These are phyloP conservation scores for Stictocephala bisonia DNA, from an alignment of 2,888 invertebrate species.

Conservation along the genomic window DNA sequence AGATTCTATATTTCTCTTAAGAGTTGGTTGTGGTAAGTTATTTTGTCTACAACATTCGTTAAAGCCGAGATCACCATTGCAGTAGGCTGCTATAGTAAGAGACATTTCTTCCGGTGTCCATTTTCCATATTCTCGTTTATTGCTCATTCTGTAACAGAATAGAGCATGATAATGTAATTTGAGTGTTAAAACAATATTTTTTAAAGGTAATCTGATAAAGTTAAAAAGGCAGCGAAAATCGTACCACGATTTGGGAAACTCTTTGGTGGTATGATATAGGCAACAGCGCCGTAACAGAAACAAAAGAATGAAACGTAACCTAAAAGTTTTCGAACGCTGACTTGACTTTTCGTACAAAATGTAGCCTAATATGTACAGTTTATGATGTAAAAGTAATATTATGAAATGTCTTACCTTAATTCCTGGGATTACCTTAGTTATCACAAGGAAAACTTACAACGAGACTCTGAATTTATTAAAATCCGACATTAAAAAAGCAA, in stretches of 20 bases:
- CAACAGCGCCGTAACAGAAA: slow-evolving; percentile 5
- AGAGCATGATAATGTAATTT: not conserved
- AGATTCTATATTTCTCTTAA: not conserved
- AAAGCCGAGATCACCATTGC: slow-evolving; percentile 33
- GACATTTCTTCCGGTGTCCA: slow-evolving; percentile 32
- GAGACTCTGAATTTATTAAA: too few species aligned
- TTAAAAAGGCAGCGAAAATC: too few species aligned
- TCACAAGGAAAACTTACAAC: too few species aligned
- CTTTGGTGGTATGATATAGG: slow-evolving; percentile 22
- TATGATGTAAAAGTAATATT: too few species aligned
- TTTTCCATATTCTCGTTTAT: slow-evolving; percentile 24
- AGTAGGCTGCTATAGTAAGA: not conserved
- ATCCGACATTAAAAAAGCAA: too few species aligned
- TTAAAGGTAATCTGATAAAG: not conserved
- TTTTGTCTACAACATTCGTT: slow-evolving; percentile 34
- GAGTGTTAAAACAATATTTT: not conserved
- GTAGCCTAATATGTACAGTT: too few species aligned
- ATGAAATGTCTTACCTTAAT: too few species aligned
- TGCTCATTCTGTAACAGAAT: slow-evolving; percentile 26
- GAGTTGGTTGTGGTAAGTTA: slow-evolving; percentile 8
- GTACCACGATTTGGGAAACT: slow-evolving; percentile 23
- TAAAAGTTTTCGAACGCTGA: too few species aligned
- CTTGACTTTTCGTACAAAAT: too few species aligned
- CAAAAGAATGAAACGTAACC: not conserved
- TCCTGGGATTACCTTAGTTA: too few species aligned